Percentiles rank a stretch among this genome's conserved stretches.
Evolutionary conservation across 2,888 invertebrate genomes (phyloP).

Genomic region (Drosophila mettleri): DNA sequence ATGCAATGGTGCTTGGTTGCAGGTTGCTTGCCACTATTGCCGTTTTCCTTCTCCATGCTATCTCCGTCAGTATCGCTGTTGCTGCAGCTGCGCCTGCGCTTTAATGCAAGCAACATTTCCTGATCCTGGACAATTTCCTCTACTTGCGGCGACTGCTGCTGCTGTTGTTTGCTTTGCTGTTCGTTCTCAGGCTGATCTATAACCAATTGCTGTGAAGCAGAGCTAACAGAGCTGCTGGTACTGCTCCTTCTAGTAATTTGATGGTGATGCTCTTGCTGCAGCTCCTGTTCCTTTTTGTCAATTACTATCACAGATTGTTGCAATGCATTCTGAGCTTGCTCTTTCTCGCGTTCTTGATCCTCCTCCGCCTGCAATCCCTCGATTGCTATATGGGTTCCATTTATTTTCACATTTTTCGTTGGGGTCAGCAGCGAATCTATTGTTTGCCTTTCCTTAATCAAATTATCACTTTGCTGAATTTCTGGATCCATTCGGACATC

Average conservation of each 20-base stretch:
- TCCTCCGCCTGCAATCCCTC: background rate
- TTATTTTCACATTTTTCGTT: conserved; percentile 38
- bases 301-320: conserved; percentile 57
- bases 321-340: conserved; percentile 15
- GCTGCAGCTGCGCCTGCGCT: conserved; percentile 33
- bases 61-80: background rate
- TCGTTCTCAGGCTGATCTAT: conserved; percentile 83
- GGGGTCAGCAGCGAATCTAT: background rate
- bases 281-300: conserved; percentile 18
- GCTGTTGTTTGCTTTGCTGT: conserved; percentile 46
- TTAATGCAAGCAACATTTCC: conserved; percentile 53
- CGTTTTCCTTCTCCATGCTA: background rate
- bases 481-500: background rate
- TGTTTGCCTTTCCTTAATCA: conserved; percentile 11
- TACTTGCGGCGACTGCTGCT: conserved; percentile 47
- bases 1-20: conserved; percentile 18
- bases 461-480: conserved; percentile 14
- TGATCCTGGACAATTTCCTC: conserved; percentile 55
- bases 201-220: conserved; percentile 83
- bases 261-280: conserved; percentile 1
- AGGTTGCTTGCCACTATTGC: conserved; percentile 17
- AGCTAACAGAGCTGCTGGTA: conserved; percentile 70
- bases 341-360: conserved; percentile 4
- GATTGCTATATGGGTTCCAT: conserved; percentile 37
- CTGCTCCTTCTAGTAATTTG: conserved; percentile 26